Evolutionary conservation across 64 coral and sea anemone genomes (phyloP).

Genomic region (Dendronephthya gigantea): DNA sequence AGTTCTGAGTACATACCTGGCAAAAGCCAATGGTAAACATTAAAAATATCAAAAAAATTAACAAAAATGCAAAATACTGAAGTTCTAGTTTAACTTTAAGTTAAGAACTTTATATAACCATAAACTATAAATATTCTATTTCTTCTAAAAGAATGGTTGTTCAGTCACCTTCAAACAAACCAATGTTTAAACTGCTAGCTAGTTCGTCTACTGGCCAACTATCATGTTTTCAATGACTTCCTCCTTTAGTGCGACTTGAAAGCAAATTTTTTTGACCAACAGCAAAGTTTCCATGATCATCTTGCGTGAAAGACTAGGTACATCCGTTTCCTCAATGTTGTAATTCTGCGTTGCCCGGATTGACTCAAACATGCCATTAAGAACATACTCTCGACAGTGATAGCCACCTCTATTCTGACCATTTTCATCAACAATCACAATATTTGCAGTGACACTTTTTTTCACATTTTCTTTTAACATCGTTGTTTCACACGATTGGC

Average conservation of each 20-base stretch:
- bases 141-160: too few relatives aligned
- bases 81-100: too few relatives aligned
- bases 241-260: neutral
- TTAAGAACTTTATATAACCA: too few relatives aligned
- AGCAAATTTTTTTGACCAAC: neutral
- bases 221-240: neutral
- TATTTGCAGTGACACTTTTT: neutral
- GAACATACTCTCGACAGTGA: neutral
- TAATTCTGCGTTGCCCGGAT: neutral
- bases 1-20: too few relatives aligned
- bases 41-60: too few relatives aligned
- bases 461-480: constrained; percentile 11
- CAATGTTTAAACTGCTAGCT: too few relatives aligned
- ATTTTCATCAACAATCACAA: constrained; percentile 17
- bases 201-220: neutral
- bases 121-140: too few relatives aligned
- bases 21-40: too few relatives aligned
- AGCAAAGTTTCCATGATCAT: constrained; percentile 22
- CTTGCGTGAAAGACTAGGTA: constrained; percentile 27
- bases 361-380: constrained; percentile 24
- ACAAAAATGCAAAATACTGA: too few relatives aligned
- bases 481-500: constrained; percentile 13
- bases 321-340: constrained; percentile 37
- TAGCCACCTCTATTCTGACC: neutral
- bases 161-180: too few relatives aligned